Evolutionary conservation across 2,888 invertebrate genomes (phyloP), one percentile per base, ranked within the genome.

Genomic region (Branchipolynoe longqiensis): DNA sequence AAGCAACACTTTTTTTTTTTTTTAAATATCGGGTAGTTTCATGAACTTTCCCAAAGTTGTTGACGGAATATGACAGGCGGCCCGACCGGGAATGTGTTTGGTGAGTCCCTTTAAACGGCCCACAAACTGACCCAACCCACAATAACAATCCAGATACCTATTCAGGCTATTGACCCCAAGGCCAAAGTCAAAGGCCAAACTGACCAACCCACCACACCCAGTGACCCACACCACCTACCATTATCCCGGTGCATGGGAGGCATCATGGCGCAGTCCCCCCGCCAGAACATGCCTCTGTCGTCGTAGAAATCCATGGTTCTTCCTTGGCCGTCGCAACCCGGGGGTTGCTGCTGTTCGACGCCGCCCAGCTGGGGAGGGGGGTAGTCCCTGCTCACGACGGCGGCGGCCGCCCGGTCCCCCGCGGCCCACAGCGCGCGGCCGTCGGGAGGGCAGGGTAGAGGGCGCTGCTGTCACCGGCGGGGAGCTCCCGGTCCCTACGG

Each of bases 171-270:
- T n/a, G n/a, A n/a, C n/a, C n/a, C n/a, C n/a, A n/a, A n/a, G n/a
- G n/a, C n/a, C n/a, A n/a, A n/a, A n/a, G n/a, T n/a, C n/a, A n/a
- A n/a, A n/a, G n/a, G n/a, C n/a, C n/a, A n/a, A n/a, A n/a, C n/a
- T n/a, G n/a, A n/a, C n/a, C n/a, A n/a, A n/a, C n/a, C n/a, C n/a
- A n/a, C n/a, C n/a, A n/a, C n/a, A n/a, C n/a, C n/a, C n/a, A n/a
- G n/a, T n/a, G n/a, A n/a, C n/a, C n/a, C n/a, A n/a, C n/a, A n/a
- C 41, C 2, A 78, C 78, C 48, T 28, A 78, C 78, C 78, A 78
- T 78, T 78, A 25, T 78, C 78, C 54, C 78, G 78, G 28, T 78
- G 78, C 78, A 78, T 78, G 78, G 78, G 78, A 48, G 78, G 78
- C 78, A 78, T 78, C 78, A 78, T 78, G 78, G 78, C 78, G 31